Evolutionary conservation across 2,888 invertebrate species (phyloP).

Genomic region (Pandemis cinnamomeana): DNA sequence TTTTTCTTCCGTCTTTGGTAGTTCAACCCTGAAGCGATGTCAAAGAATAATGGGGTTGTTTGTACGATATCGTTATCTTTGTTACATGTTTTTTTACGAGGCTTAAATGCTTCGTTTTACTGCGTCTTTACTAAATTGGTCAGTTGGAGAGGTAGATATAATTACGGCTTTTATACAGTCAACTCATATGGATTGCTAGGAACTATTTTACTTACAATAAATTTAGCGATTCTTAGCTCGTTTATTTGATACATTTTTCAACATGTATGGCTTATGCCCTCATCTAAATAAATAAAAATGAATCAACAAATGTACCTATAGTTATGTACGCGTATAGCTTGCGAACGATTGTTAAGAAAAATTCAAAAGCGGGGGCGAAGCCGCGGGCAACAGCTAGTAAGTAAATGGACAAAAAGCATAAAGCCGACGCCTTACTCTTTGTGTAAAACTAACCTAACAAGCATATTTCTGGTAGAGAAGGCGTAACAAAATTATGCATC

Average conservation of each 20-base stretch:
- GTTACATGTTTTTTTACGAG: slow-evolving; percentile 22
- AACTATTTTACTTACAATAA: not conserved
- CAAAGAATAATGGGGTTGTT: slow-evolving; percentile 29
- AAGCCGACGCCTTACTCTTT: not conserved
- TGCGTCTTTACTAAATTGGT: not conserved
- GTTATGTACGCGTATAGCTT: too few relatives aligned
- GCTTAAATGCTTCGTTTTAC: slow-evolving; percentile 17
- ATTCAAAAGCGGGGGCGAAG: too few relatives aligned
- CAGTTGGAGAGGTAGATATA: not conserved
- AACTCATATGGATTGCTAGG: not conserved
- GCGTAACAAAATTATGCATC: slow-evolving; percentile 76
- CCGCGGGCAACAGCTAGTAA: not conserved
- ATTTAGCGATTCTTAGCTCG: not conserved
- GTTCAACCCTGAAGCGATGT: slow-evolving; percentile 44
- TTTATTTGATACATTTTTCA: too few relatives aligned
- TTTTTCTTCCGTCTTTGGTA: slow-evolving; percentile 50
- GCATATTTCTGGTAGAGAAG: slow-evolving; percentile 67
- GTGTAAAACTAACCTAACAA: slow-evolving; percentile 58
- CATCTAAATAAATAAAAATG: too few relatives aligned
- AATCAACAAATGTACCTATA: too few relatives aligned
- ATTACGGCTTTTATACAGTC: not conserved
- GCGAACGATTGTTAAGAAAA: too few relatives aligned
- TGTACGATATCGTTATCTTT: slow-evolving; percentile 28
- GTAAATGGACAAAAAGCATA: not conserved
- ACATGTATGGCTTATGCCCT: too few relatives aligned